Conservation (phyloP, 2,888 invertebrate species). For the Heliothis peltigera region DNA sequence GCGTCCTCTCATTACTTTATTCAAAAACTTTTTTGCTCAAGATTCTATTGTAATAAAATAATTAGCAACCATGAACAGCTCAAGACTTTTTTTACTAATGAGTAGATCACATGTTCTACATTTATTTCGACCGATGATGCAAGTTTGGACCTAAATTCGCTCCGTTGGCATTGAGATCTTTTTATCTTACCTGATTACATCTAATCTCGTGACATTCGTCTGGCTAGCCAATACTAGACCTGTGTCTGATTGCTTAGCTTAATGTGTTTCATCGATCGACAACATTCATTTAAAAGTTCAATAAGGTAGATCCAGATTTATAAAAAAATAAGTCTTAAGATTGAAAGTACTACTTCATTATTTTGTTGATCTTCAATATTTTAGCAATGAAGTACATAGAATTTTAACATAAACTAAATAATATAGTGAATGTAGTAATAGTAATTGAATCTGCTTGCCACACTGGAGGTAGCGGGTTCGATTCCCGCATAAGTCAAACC, state of each 20-base stretch:
- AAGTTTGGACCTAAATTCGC: slow-evolving; percentile 26
- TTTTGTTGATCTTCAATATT: no score
- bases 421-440: no score
- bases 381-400: no score
- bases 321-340: no score
- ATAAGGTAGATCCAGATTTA: no score
- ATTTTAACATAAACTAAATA: no score
- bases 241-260: not conserved
- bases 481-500: no score
- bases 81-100: not conserved
- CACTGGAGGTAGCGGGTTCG: no score
- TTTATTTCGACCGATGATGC: slow-evolving; percentile 48
- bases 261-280: no score
- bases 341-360: no score
- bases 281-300: not conserved
- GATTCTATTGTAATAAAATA: not conserved
- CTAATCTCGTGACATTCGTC: slow-evolving; percentile 23
- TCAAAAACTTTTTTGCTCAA: not conserved
- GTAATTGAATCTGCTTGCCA: no score
- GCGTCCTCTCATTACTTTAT: no score
- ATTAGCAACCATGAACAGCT: not conserved
- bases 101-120: slow-evolving; percentile 21
- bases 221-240: slow-evolving; percentile 3
- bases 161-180: slow-evolving; percentile 33
- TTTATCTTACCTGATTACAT: slow-evolving; percentile 46